Base-by-base conservation (phyloP, 2,113 vertebrate species). In the Tragelaphus strepsiceros region DNA sequence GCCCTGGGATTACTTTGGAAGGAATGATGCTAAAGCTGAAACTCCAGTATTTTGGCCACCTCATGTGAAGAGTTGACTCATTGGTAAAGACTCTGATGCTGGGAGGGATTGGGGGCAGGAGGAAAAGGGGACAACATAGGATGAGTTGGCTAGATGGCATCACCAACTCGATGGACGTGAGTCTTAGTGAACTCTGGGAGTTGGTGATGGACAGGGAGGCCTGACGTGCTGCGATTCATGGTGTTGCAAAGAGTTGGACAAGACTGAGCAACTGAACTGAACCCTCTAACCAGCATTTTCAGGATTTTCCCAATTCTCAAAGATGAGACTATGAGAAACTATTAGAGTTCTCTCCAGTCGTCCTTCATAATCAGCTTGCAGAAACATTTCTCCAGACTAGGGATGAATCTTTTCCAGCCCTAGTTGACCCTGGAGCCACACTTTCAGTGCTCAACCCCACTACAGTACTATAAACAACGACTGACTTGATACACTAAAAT, bases 61-160 rank as follows among this genome's bases (percentile, higher is more conserved):
- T 61, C 11, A 61, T 13, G 11, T 0, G 2, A 61, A 61, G 5
- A 13, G 59, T 13, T 61, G 59, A 61, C 11, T 61, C 59, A 61
- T 13, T 61, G 26, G 59, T 13, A 61, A 61, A 61, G 11, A 61
- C 59, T 28, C 26, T 28, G 26, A 61, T 13, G 11, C 2, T 61
- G 59, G 11, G 59, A 61, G 26, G 1, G 5, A 61, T 28, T 26
- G 26, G 5, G 2, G 11, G 26, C 59, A 61, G 26, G 59, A 61
- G 58, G 11, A 26, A 26, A 59, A 26, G 24, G 1, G 5, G 12
- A 26, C 0, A 0, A 61, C 26, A 13, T 2, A 61, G 12, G 26
- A 61, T 61, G 59, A 61, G 59, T 28, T 61, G 59, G 26, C 59
- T 61, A 26, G 11, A 61, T 61, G 59, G 26, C 26, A 28, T 61